Evolutionary conservation across 2,113 vertebrate genomes (phyloP).

Genomic region (Phoenicopterus ruber): DNA sequence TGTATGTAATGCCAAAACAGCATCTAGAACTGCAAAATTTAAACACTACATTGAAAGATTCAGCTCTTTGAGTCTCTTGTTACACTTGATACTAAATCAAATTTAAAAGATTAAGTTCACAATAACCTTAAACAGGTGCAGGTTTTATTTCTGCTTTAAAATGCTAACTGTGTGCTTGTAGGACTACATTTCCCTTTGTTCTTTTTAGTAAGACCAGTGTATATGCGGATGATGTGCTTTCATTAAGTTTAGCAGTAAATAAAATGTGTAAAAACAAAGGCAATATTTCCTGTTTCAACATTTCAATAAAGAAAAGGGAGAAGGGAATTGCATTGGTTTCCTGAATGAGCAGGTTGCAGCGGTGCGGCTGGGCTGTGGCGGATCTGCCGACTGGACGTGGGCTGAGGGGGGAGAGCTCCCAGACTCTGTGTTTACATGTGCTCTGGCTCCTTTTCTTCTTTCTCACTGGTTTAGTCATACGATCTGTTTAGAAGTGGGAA

Average conservation of each 20-base stretch:
- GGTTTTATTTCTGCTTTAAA: background rate
- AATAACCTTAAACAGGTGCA: background rate
- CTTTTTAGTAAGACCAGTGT: background rate
- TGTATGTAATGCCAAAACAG: background rate
- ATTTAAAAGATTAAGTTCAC: background rate
- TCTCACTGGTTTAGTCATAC: background rate
- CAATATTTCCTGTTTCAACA: conserved; percentile 23
- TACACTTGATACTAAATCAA: background rate
- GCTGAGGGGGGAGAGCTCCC: background rate
- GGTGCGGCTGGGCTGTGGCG: background rate
- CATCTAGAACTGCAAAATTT: background rate
- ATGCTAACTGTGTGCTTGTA: background rate
- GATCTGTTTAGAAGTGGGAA: background rate
- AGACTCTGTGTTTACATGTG: conserved; percentile 15
- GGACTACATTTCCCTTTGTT: background rate
- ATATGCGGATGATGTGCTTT: background rate
- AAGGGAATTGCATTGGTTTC: conserved; percentile 33
- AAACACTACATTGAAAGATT: background rate
- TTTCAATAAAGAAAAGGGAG: background rate
- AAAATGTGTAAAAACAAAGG: background rate
- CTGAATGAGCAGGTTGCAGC: conserved; percentile 61
- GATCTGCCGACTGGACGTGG: conserved; percentile 40
- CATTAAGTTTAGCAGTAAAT: background rate
- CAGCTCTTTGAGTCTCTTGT: background rate
- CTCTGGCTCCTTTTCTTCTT: conserved; percentile 13